Base-by-base conservation (phyloP, 2,888 invertebrate genomes). In the Drosophila hawaiiensis region DNA sequence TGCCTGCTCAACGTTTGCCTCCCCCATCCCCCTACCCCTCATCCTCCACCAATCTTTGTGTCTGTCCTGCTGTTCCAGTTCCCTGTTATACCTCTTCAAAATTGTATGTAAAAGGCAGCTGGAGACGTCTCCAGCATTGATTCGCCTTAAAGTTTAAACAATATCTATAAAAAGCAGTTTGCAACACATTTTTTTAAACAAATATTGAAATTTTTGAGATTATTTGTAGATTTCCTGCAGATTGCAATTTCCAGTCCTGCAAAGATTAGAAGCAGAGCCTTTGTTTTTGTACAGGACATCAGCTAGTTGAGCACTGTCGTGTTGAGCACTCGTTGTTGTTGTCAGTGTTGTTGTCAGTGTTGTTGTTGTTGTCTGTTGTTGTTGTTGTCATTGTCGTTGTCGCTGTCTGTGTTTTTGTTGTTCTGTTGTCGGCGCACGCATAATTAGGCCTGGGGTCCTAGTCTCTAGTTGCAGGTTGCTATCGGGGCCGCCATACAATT, bases 381-480 rank as follows among this genome's bases (percentile, higher is more conserved):
- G 41, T 58, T n/a, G 53, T 49, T 52, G 61, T 65, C 47, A 49
- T 50, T 63, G 69, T 55, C 22, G 60, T 71, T 67, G 61, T 71
- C 29, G 49, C 50, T 37, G 47, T 64, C 25, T 37, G 59, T 75
- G 68, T 76, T 25, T 28, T 76, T 25, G 43, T 54, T 83, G 84
- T 81, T 83, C 68, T 58, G 73, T 69, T 82, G 79, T 83, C 82
- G 76, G 84, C 77, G 71, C 71, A 87, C 87, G 87, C 87, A 87
- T 87, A 87, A 87, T 87, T 89, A 87, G 87, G 89, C 76, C 77
- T 75, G 76, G 54, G 16, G 41, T n/a, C 29, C 39, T 41, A 39
- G 28, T 29, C 56, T 56, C 41, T 9, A 39, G 53, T 66, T 28
- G 65, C 77, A 75, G 75, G 72, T 76, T 79, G 66, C 54, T 68